Evolutionary conservation across 2,797 vertebrate species (phyloP).

Genomic region (Chanos chanos): DNA sequence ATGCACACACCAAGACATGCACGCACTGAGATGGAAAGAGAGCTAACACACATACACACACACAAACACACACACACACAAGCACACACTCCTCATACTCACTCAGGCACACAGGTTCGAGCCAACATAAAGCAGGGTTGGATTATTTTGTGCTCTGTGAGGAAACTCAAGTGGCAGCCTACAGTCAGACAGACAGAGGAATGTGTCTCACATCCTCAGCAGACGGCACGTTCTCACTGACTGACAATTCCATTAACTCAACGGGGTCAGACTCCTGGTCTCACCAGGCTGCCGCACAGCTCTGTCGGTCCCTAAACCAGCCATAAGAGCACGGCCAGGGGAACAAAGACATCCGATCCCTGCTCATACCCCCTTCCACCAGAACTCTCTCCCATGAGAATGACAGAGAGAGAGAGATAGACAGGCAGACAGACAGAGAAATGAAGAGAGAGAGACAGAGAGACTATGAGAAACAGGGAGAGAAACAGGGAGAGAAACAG

Average conservation of each 20-base stretch:
- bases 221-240: slow-evolving; percentile 1
- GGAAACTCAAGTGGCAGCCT: too few species aligned
- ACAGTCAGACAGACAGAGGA: too few species aligned
- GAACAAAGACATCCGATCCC: background rate
- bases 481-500: too few species aligned
- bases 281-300: background rate
- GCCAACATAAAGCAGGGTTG: too few species aligned
- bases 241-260: slow-evolving; percentile 7
- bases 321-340: background rate
- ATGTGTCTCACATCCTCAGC: too few species aligned
- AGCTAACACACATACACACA: background rate
- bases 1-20: background rate
- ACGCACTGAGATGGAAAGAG: background rate
- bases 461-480: too few species aligned
- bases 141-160: too few species aligned
- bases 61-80: background rate
- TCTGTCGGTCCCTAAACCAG: background rate
- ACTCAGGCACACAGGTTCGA: too few species aligned
- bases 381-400: background rate
- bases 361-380: background rate
- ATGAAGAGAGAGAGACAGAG: background rate
- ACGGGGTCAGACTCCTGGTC: background rate
- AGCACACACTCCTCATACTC: too few species aligned
- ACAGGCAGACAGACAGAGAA: background rate
- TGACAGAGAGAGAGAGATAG: slow-evolving; percentile 1